Evolutionary conservation across 2,797 vertebrate genomes (phyloP), one percentile per base, ranked within the genome.

Genomic region (Xenopus petersii): DNA sequence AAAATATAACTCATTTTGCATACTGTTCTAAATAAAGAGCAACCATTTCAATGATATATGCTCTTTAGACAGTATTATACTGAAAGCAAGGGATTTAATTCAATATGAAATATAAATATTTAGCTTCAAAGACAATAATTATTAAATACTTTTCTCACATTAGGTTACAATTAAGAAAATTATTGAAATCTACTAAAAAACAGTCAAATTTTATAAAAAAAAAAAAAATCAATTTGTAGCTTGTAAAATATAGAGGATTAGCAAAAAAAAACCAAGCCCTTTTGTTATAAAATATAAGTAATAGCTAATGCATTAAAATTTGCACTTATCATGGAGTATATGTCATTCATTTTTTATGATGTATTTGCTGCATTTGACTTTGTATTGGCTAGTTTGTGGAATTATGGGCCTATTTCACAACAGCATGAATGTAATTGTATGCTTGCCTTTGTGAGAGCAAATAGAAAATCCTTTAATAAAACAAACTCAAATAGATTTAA

Each of bases 251-350:
- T 73, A 72, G 47, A 59, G 46, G 24, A 30, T 55, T 64, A 64
- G 70, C 70, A 36, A 72, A 77, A 63, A 77, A 67, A 42, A 77
- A 77, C 71, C 69, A 77, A 77, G 64, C 75, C 67, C 56, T 77
- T 77, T 77, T 72, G 49, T 51, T 51, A 10, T 12, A 58, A 72
- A 68, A 77, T 76, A 61, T 76, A 51, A 66, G 62, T 67, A 77
- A 73, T 10, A 21, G 70, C 64, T 62, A 70, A 77, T 72, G 70
- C 55, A 72, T 72, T 72, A 64, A 64, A 63, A 48, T 67, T 73
- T 73, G 48, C 48, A 73, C 65, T 77, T 68, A 68, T 77, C 70
- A 72, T 77, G 70, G 36, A 77, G 75, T 68, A 68, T 68, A 73
- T 73, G 49, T 64, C 48, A 64, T 77, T 48, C 63, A 72, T 76